phyloP scores from a whole-genome alignment of 2,113 vertebrate species.

The Scomber japonicus region DNA sequence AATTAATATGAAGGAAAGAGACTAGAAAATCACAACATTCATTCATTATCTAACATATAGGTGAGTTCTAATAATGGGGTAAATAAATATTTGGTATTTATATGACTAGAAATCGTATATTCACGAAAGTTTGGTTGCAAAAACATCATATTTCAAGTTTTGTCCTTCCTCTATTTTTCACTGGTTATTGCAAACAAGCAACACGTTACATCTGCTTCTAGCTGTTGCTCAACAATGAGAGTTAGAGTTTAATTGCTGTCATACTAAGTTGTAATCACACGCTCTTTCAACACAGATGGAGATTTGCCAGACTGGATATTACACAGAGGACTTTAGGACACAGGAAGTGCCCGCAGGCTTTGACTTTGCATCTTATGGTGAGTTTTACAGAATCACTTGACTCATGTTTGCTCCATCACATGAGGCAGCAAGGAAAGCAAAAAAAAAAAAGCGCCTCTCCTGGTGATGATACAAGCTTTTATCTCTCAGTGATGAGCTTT shows the following conservation, averaged over 20 bases:
- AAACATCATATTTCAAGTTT: no score
- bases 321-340: slow-evolving; percentile 84
- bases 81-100: neutral
- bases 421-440: neutral
- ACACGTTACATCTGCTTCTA: neutral
- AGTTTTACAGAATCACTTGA: slow-evolving; percentile 40
- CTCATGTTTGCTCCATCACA: slow-evolving; percentile 10
- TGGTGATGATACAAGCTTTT: neutral
- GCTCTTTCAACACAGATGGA: slow-evolving; percentile 79
- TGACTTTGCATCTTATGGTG: slow-evolving; percentile 86
- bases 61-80: neutral
- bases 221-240: neutral
- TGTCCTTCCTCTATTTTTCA: neutral
- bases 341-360: slow-evolving; percentile 87
- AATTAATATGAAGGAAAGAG: neutral
- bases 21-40: neutral
- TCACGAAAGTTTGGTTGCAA: no score
- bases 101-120: neutral
- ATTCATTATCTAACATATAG: neutral
- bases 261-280: slow-evolving; percentile 12
- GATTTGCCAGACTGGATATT: slow-evolving; percentile 83
- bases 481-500: neutral
- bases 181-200: neutral
- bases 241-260: neutral
- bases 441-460: neutral